Evolutionary conservation across 1,140 invertebrate species (phyloP).

Genomic region (Scaptomyza graminum): DNA sequence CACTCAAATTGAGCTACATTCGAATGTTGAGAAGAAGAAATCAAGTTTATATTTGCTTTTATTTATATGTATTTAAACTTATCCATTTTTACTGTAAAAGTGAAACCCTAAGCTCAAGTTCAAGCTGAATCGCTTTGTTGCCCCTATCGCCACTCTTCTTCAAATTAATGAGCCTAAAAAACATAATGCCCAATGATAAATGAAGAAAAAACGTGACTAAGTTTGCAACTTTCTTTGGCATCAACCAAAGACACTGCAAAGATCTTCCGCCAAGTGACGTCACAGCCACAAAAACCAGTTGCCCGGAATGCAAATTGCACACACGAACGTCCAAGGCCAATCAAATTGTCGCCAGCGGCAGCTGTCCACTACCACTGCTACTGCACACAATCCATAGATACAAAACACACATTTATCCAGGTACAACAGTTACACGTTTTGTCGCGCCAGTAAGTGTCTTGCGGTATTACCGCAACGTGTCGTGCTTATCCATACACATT

Average conservation of each 20-base stretch:
- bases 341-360: conserved; percentile 27
- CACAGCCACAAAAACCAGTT: conserved; percentile 45
- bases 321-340: conserved; percentile 52
- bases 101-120: conserved; percentile 54
- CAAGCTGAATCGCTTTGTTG: conserved; percentile 22
- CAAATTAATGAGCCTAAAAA: conserved; percentile 36
- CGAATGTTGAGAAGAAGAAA: not conserved
- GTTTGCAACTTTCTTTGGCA: conserved; percentile 58
- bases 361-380: conserved; percentile 11
- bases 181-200: conserved; percentile 10
- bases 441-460: conserved; percentile 52
- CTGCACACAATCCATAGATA: conserved; percentile 25
- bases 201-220: conserved; percentile 52
- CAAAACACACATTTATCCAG: conserved; percentile 32
- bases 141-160: conserved; percentile 7
- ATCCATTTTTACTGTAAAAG: conserved; percentile 36
- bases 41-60: conserved; percentile 5
- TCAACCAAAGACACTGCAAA: conserved; percentile 30
- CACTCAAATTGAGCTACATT: not conserved
- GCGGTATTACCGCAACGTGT: conserved; percentile 63
- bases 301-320: conserved; percentile 46
- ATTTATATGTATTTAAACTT: not conserved
- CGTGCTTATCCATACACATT: conserved; percentile 63
- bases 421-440: conserved; percentile 5
- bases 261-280: conserved; percentile 59